Conservation (phyloP, 2,113 vertebrate genomes). For the Engystomops pustulosus region DNA sequence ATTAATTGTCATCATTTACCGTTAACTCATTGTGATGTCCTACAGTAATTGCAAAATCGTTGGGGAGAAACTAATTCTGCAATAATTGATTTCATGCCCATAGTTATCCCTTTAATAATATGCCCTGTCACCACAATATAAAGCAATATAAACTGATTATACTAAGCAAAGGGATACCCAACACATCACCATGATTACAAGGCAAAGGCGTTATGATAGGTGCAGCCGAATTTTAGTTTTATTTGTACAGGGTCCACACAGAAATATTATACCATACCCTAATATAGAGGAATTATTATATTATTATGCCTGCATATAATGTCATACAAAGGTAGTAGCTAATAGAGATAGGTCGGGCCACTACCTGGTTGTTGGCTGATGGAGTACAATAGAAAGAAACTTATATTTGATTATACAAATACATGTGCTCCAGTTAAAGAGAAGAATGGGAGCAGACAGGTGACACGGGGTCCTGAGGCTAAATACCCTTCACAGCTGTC, state of each 20-base stretch:
- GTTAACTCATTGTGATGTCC: constrained; percentile 25
- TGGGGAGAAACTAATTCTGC: constrained; percentile 27
- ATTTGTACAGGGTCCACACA: neutral
- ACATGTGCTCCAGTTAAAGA: no score
- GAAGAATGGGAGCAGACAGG: no score
- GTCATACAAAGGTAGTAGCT: no score
- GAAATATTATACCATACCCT: neutral
- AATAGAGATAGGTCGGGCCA: no score
- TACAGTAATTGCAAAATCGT: neutral
- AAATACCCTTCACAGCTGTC: no score
- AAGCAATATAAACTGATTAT: neutral
- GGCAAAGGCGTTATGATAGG: neutral
- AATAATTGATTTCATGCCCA: constrained; percentile 11
- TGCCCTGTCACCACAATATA: neutral
- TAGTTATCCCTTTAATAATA: constrained; percentile 18
- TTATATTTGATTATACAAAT: no score
- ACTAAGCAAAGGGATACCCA: neutral
- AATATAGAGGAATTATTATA: no score
- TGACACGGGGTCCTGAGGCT: no score
- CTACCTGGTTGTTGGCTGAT: no score
- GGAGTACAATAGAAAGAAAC: no score
- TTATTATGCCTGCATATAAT: no score
- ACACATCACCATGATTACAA: neutral
- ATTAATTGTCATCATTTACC: constrained; percentile 20
- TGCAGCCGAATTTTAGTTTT: neutral